Evolutionary conservation across 1,140 invertebrate genomes (phyloP), one percentile per base, ranked within the genome.

Genomic region (Nixonia krombeini): DNA sequence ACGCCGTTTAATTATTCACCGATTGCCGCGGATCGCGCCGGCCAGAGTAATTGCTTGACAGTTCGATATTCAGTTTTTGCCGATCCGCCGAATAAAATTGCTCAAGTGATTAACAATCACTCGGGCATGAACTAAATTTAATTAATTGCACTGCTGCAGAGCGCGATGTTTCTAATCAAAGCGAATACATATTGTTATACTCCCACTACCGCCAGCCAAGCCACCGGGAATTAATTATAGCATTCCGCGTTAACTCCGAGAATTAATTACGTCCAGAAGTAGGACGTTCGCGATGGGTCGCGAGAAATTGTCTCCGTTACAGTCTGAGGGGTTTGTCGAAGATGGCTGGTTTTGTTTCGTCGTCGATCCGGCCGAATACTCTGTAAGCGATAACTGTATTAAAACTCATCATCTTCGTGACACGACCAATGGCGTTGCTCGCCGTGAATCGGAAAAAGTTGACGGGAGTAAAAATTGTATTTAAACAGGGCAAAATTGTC

Each of bases 261-360:
- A 79, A 79, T 79, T 79, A 81, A 79, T 79, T 81, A 79, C 74
- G 74, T 74, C 71, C 69, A 74, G 73, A 76, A 79, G 73, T 77
- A 73, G 68, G 72, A 76, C 63, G 74, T 71, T 69, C 59, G 68
- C 70, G 57, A 67, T 59, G 69, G 63, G 37, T 69, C 53, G 65
- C 62, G 65, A 61, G 65, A 72, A 72, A 65, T 65, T 72, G 70
- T 69, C 70, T 59, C 55, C 45, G 65, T 62, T 64, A 61, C 64
- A 70, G 50, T 61, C 47, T 45, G 65, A 49, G 64, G 61, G 40
- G 50, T 65, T 64, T 51, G 61, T 52, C 53, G 62, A 65, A 70
- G 61, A 70, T 59, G 53, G 59, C 51, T 23, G 44, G 50, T 31
- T 9, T 18, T 59, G 55, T 67, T 56, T 59, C 55, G 56, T 61